phyloP scores from a whole-genome alignment of 2,888 invertebrate genomes.

The Marasmarcha lunaedactyla region DNA sequence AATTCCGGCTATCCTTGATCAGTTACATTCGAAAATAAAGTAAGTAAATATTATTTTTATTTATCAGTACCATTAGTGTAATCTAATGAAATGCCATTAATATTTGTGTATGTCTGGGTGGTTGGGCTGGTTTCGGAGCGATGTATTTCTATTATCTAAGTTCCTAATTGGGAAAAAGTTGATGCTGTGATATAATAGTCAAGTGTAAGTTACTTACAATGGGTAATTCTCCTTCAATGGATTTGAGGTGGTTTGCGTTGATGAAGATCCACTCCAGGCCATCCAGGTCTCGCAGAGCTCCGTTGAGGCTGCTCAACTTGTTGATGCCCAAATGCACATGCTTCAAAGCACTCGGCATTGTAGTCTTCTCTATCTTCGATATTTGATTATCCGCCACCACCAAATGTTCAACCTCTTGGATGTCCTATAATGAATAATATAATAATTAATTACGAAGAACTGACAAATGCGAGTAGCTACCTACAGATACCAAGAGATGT shows the following conservation, averaged over 20 bases:
- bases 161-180: too few species aligned
- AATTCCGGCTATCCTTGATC: too few species aligned
- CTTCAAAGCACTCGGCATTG: constrained; percentile 76
- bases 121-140: too few species aligned
- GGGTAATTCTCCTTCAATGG: constrained; percentile 82
- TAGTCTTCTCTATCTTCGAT: constrained; percentile 77
- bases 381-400: constrained; percentile 83
- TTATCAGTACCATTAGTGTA: not conserved
- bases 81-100: constrained; percentile 2
- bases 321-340: constrained; percentile 83
- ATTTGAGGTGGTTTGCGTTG: constrained; percentile 79
- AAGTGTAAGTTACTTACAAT: constrained; percentile 47
- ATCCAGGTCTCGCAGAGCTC: constrained; percentile 79
- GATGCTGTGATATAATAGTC: not conserved
- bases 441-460: too few species aligned
- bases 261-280: constrained; percentile 83
- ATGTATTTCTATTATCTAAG: too few species aligned
- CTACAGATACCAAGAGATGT: too few species aligned
- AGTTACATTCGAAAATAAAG: too few species aligned
- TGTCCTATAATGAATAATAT: constrained; percentile 32
- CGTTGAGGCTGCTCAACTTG: constrained; percentile 78
- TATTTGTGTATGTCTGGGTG: too few species aligned
- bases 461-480: too few species aligned
- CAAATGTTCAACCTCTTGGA: constrained; percentile 74
- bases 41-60: too few species aligned